Conservation (phyloP, 2,113 vertebrate species). For the Clarias gariepinus region DNA sequence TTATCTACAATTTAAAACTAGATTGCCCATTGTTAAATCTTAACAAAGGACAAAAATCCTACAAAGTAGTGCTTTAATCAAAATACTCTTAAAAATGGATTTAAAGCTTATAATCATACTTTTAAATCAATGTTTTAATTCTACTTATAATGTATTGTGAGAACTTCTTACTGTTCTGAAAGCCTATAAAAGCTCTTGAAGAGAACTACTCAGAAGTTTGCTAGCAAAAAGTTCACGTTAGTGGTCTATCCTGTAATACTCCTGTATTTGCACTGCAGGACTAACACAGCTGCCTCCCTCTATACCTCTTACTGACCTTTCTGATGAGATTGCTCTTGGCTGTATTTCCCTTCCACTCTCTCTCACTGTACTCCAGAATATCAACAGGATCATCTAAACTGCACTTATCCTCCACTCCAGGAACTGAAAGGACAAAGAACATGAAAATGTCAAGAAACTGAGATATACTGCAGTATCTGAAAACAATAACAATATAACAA, state of each 20-base stretch:
- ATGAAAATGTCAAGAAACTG: neutral
- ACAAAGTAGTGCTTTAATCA: neutral
- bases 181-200: neutral
- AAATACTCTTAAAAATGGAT: neutral
- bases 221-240: neutral
- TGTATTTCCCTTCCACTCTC: constrained; percentile 91
- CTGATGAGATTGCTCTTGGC: constrained; percentile 84
- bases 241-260: neutral
- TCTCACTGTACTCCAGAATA: constrained; percentile 85
- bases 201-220: neutral
- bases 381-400: constrained; percentile 84
- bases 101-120: neutral
- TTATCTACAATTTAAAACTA: neutral
- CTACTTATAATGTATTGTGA: neutral
- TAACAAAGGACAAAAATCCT: neutral
- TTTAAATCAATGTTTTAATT: neutral
- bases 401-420: constrained; percentile 68
- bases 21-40: neutral
- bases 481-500: neutral
- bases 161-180: neutral
- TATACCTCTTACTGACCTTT: constrained; percentile 74
- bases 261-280: neutral
- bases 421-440: constrained; percentile 51
- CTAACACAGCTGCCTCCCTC: neutral
- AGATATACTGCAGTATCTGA: neutral